These are phyloP conservation scores for Hemicordylus capensis DNA, from an alignment of 2,113 vertebrate species.

Conservation along the genomic window DNA sequence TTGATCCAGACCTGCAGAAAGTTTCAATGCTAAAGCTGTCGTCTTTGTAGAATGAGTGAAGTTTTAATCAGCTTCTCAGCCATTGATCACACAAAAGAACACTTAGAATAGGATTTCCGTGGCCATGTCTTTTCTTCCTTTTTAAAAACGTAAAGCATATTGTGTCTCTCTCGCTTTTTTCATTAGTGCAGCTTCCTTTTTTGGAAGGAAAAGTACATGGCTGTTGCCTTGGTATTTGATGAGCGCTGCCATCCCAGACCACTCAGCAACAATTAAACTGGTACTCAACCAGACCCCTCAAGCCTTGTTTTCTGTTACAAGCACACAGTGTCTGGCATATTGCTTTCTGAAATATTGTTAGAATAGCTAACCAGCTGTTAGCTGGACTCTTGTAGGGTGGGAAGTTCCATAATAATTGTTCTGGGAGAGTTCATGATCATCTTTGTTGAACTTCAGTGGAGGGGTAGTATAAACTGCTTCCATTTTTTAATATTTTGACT, in stretches of 20 bases:
- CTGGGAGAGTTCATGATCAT: background rate
- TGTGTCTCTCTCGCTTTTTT: background rate
- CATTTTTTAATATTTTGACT: background rate
- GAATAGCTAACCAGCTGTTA: background rate
- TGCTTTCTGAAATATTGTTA: background rate
- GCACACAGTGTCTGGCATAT: background rate
- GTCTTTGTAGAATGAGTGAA: background rate
- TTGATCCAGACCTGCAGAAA: background rate
- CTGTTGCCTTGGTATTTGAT: background rate
- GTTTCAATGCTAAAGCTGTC: slow-evolving; percentile 13
- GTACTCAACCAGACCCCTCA: slow-evolving; percentile 6
- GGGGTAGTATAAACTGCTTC: background rate
- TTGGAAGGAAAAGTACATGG: background rate
- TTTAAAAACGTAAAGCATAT: slow-evolving; percentile 6
- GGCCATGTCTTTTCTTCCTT: slow-evolving; percentile 32
- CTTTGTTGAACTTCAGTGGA: background rate
- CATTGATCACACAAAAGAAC: slow-evolving; percentile 2
- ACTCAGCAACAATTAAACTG: background rate
- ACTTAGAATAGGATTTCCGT: slow-evolving; percentile 25
- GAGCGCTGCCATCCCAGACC: background rate
- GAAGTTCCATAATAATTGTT: background rate
- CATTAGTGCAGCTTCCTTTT: slow-evolving; percentile 7
- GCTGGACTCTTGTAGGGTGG: background rate
- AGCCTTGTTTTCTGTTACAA: background rate
- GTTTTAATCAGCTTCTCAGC: slow-evolving; percentile 18